Conservation (phyloP, 2,113 vertebrate genomes). For the Pachycephala philippinensis region DNA sequence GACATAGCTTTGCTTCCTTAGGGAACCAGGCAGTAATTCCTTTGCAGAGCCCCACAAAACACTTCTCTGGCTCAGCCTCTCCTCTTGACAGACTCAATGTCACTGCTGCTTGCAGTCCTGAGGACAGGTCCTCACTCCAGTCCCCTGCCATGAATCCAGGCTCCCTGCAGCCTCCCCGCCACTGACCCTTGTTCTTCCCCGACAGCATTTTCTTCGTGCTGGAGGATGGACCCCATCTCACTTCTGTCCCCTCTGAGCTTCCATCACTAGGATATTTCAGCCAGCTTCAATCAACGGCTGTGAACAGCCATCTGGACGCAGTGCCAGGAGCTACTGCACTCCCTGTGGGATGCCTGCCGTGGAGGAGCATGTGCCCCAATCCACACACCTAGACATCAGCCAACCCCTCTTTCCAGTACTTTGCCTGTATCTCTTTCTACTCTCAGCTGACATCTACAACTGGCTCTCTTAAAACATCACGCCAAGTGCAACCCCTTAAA, state of each 20-base stretch:
- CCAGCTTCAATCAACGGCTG: background rate
- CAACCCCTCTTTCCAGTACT: background rate
- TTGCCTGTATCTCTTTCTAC: background rate
- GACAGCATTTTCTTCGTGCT: accelerated
- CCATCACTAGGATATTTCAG: background rate
- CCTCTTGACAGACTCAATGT: background rate
- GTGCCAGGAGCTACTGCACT: background rate
- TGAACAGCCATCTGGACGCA: background rate
- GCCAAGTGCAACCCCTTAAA: background rate
- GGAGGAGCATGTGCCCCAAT: accelerated
- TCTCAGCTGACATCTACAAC: background rate
- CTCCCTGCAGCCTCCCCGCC: background rate
- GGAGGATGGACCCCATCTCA: background rate
- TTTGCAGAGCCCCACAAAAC: background rate
- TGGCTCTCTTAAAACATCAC: background rate
- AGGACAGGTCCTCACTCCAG: background rate
- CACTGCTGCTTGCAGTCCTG: background rate
- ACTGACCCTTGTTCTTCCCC: background rate
- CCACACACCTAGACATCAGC: background rate
- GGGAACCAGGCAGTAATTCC: background rate
- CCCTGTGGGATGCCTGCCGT: background rate
- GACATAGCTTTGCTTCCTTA: background rate
- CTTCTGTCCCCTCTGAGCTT: background rate
- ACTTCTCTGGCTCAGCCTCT: background rate
- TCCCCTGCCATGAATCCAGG: background rate